Conservation (phyloP, 2,797 vertebrate genomes). For the Aeoliscus strigatus region DNA sequence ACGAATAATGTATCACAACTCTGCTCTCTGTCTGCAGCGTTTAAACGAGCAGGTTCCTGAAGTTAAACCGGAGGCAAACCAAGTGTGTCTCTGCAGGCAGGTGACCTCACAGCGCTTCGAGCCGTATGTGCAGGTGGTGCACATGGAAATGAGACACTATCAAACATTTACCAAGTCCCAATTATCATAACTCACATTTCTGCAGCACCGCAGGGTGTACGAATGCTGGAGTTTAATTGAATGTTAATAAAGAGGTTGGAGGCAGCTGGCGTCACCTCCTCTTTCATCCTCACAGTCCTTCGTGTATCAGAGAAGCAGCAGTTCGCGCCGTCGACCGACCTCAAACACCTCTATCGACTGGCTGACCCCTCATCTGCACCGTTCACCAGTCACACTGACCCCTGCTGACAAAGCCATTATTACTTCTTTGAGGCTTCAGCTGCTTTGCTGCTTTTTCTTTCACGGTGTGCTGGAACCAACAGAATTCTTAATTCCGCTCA, state of each 20-base stretch:
- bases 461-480: slow-evolving; percentile 26
- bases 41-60: slow-evolving; percentile 1
- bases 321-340: slow-evolving; percentile 12
- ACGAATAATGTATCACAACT: no score
- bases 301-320: slow-evolving; percentile 21
- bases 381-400: slow-evolving; percentile 46
- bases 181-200: slow-evolving; percentile 29
- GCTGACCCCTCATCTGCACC: slow-evolving; percentile 43
- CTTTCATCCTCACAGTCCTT: slow-evolving; percentile 3
- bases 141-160: slow-evolving; percentile 28
- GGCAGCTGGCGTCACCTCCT: slow-evolving; percentile 4
- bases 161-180: slow-evolving; percentile 34
- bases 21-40: no score
- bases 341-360: slow-evolving; percentile 47
- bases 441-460: slow-evolving; percentile 33
- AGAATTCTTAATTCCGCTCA: slow-evolving; percentile 29
- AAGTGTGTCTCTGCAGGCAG: no score
- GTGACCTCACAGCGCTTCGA: slow-evolving; percentile 14
- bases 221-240: slow-evolving; percentile 24
- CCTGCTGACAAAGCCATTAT: slow-evolving; percentile 49
- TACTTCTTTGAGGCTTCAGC: slow-evolving; percentile 35
- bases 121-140: slow-evolving; percentile 20
- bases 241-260: slow-evolving; percentile 23
- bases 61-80: slow-evolving; percentile 6
- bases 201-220: slow-evolving; percentile 10